Conservation (phyloP, 2,888 invertebrate genomes). For the Tolmerus cingulatus region DNA sequence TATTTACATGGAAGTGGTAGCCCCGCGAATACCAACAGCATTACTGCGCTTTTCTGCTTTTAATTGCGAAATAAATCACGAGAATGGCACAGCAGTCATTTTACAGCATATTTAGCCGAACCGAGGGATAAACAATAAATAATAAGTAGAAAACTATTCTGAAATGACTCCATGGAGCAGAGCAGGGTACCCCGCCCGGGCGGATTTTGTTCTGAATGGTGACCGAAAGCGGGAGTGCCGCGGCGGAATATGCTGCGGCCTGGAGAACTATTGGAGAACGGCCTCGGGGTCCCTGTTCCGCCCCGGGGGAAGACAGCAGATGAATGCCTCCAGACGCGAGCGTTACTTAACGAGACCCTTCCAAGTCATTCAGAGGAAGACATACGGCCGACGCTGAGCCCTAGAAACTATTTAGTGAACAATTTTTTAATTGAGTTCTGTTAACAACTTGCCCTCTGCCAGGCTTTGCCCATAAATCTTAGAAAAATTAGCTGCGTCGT, state of each 20-base stretch:
- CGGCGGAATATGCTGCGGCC: constrained; percentile 1
- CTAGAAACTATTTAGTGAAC: constrained; percentile 44
- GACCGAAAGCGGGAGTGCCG: constrained; percentile 23
- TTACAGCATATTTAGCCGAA: constrained; percentile 32
- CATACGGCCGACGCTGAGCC: not conserved
- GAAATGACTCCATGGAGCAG: not conserved
- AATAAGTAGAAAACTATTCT: constrained; percentile 35
- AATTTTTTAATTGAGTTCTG: constrained; percentile 48
- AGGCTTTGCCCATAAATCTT: constrained; percentile 41
- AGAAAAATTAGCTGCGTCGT: not conserved
- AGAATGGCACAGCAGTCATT: constrained; percentile 1
- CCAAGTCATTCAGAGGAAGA: not conserved
- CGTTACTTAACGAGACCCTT: constrained; percentile 6
- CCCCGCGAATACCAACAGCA: not conserved
- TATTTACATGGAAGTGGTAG: not conserved
- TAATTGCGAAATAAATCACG: constrained; percentile 29
- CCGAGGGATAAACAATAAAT: constrained; percentile 38
- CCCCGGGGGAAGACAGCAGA: constrained; percentile 2
- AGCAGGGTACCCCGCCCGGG: not conserved
- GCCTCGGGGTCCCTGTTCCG: not conserved
- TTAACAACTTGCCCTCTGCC: constrained; percentile 47
- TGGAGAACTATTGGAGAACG: not conserved
- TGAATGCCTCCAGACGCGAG: not conserved
- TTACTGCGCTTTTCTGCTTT: not conserved
- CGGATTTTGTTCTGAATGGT: not conserved